Evolutionary conservation across 2,797 vertebrate species (phyloP).

Genomic region (Rhabdomys pumilio): DNA sequence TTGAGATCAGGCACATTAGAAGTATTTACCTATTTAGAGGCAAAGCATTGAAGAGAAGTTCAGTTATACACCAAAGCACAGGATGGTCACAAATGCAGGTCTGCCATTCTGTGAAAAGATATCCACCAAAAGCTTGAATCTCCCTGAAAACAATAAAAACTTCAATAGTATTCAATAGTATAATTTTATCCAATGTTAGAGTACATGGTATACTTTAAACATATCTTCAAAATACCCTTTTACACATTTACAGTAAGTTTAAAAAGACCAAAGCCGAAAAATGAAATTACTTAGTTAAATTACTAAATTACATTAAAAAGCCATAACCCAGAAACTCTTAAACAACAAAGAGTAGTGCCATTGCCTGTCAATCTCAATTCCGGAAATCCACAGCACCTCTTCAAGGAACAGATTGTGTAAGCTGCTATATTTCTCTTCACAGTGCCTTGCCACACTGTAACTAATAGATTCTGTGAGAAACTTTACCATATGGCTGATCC

Average conservation of each 20-base stretch:
- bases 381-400: not conserved
- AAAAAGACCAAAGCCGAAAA: constrained; percentile 14
- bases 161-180: not conserved
- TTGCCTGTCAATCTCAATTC: not conserved
- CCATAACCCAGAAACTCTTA: not conserved
- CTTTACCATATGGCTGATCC: not conserved
- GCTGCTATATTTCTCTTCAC: not conserved
- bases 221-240: not conserved
- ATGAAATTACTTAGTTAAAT: not conserved
- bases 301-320: constrained; percentile 2
- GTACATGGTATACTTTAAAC: not conserved
- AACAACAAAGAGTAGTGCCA: not conserved
- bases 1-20: not conserved
- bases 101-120: not conserved
- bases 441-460: too few relatives aligned
- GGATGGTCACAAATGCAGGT: not conserved
- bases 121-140: not conserved
- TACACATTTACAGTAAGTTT: not conserved
- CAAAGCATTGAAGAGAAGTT: not conserved
- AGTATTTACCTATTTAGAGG: not conserved
- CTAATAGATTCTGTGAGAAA: not conserved
- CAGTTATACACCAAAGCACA: not conserved
- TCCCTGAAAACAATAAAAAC: not conserved
- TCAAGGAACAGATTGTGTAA: not conserved
- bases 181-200: not conserved